A percentile compares a stretch with the other conserved stretches of the same genome.
These are phyloP conservation scores for Pammene fasciana DNA, from an alignment of 2,888 invertebrate genomes.

Conservation along the genomic window DNA sequence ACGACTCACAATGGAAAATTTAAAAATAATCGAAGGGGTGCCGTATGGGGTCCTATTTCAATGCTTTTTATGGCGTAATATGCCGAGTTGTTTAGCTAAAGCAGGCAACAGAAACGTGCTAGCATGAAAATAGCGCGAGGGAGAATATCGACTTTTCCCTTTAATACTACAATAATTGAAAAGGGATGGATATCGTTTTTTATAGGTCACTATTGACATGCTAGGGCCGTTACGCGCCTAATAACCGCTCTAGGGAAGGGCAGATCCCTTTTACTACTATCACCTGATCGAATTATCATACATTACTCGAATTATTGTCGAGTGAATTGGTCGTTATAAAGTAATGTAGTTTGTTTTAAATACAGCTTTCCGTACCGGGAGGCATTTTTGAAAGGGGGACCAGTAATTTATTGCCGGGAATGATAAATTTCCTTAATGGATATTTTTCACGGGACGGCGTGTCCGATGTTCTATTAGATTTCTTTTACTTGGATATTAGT, in stretches of 20 bases:
- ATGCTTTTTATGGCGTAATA: constrained; percentile 39
- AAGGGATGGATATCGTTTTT: constrained; percentile 33
- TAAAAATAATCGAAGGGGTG: constrained; percentile 42
- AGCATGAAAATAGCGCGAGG: neutral
- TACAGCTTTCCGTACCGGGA: constrained; percentile 65
- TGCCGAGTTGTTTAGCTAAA: constrained; percentile 40
- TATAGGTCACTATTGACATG: constrained; percentile 42
- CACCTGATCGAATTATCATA: constrained; percentile 75
- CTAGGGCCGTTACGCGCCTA: constrained; percentile 30
- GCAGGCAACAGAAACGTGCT: constrained; percentile 21
- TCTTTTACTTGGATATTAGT: constrained; percentile 12
- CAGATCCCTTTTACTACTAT: constrained; percentile 51
- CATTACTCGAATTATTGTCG: constrained; percentile 65
- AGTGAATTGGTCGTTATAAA: constrained; percentile 71
- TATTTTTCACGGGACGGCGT: constrained; percentile 63
- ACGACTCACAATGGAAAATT: constrained; percentile 42
- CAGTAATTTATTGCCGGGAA: constrained; percentile 72
- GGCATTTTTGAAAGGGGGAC: constrained; percentile 62
- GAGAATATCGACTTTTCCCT: constrained; percentile 6
- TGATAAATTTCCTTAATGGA: constrained; percentile 77
- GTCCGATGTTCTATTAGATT: constrained; percentile 30
- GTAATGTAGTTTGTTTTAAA: constrained; percentile 78
- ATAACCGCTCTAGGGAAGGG: constrained; percentile 34
- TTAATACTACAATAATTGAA: constrained; percentile 6
- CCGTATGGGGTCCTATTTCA: constrained; percentile 39